These are phyloP conservation scores for Drosophila robusta DNA, from an alignment of 2,888 invertebrate genomes.

Conservation along the genomic window DNA sequence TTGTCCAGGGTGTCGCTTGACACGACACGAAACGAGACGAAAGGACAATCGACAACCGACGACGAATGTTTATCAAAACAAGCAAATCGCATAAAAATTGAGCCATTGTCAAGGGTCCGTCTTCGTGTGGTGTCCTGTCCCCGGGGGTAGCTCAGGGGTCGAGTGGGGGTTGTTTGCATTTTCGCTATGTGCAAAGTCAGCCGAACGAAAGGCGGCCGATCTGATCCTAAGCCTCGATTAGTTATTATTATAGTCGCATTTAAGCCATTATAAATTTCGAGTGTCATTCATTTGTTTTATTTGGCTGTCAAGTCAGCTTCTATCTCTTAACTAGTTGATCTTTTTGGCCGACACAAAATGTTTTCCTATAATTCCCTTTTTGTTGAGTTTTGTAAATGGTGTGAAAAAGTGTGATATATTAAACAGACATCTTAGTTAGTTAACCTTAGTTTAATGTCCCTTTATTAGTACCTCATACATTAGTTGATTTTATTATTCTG, in stretches of 20 bases:
- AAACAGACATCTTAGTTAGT: too few species aligned
- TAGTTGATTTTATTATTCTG: too few species aligned
- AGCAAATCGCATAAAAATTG: conserved; percentile 78
- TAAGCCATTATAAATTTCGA: conserved; percentile 66
- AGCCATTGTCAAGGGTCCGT: conserved; percentile 71
- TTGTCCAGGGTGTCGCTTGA: conserved; percentile 60
- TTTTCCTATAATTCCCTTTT: neutral
- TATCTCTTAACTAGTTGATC: conserved; percentile 16
- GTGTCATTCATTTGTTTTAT: conserved; percentile 38
- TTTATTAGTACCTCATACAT: too few species aligned
- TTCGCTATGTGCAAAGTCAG: conserved; percentile 37
- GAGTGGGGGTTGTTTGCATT: conserved; percentile 30
- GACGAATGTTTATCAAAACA: conserved; percentile 73
- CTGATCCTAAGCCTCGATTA: conserved; percentile 63
- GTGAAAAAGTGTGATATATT: too few species aligned
- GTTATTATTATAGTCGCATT: conserved; percentile 70
- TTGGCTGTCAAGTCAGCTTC: conserved; percentile 19
- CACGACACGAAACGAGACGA: conserved; percentile 31
- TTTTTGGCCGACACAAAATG: conserved; percentile 1
- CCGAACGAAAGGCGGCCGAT: conserved; percentile 48
- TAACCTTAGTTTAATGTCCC: too few species aligned
- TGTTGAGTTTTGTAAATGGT: neutral
- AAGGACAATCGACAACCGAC: conserved; percentile 24
- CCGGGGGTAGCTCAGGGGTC: neutral
- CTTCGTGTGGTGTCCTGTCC: neutral